These are phyloP conservation scores for Formica selysi DNA, from an alignment of 1,140 invertebrate genomes.

Conservation along the genomic window DNA sequence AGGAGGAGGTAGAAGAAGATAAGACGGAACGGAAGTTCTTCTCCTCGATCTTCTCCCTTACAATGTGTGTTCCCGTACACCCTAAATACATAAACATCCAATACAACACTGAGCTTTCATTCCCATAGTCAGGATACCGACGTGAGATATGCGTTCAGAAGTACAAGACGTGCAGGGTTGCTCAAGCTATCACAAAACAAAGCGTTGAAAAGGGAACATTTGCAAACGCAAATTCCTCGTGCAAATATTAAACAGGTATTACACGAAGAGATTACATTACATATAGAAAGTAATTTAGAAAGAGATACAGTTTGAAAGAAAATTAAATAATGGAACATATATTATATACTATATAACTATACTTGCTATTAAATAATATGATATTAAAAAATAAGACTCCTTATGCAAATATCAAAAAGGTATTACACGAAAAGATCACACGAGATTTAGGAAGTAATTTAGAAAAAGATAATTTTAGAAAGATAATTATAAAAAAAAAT, in stretches of 20 bases:
- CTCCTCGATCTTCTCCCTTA: slow-evolving; percentile 23
- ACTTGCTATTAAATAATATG: not conserved
- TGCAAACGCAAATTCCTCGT: slow-evolving; percentile 23
- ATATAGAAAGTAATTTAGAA: not conserved
- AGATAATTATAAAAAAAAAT: not conserved
- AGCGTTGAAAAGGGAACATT: slow-evolving; percentile 24
- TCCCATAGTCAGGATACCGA: not conserved
- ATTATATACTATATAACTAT: too few species aligned
- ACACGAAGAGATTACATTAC: not conserved
- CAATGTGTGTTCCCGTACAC: not conserved
- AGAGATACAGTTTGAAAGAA: not conserved
- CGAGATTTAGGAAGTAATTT: not conserved
- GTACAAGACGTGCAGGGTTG: not conserved
- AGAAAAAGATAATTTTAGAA: not conserved
- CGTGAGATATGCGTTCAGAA: slow-evolving; percentile 12
- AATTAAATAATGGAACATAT: not conserved
- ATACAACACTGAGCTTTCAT: slow-evolving; percentile 4
- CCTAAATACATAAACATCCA: slow-evolving; percentile 53
- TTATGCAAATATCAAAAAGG: slow-evolving; percentile 5
- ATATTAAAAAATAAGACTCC: not conserved
- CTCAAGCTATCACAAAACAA: slow-evolving; percentile 29
- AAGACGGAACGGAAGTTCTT: slow-evolving; percentile 49
- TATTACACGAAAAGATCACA: not conserved
- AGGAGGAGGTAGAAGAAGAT: slow-evolving; percentile 16
- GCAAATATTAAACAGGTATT: slow-evolving; percentile 7